Evolutionary conservation across 2,888 invertebrate genomes (phyloP).

Genomic region (Ochropleura leucogaster): DNA sequence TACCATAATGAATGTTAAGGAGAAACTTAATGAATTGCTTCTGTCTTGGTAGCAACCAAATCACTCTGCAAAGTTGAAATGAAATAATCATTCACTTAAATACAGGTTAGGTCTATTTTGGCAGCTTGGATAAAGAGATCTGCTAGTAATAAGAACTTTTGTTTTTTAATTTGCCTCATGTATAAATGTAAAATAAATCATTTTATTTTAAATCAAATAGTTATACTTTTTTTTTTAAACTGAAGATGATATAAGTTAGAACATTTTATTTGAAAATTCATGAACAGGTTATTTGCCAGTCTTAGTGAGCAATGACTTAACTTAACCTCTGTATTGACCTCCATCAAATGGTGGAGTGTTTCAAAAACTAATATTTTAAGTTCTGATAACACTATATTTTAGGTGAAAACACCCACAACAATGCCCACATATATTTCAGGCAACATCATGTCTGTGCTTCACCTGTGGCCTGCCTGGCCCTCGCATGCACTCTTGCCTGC

Average conservation of each 20-base stretch:
- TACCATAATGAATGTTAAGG: background rate
- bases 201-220: background rate
- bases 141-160: background rate
- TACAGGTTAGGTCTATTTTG: background rate
- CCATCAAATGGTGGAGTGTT: background rate
- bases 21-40: background rate
- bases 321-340: constrained; percentile 13
- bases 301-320: constrained; percentile 14
- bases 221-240: background rate
- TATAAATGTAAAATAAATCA: background rate
- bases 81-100: background rate
- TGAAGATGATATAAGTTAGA: background rate
- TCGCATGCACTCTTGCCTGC: constrained; percentile 95
- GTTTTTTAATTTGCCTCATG: background rate
- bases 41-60: background rate
- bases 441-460: constrained; percentile 95
- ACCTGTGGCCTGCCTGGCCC: constrained; percentile 94
- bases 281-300: constrained; percentile 29
- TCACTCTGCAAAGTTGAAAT: background rate
- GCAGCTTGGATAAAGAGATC: background rate
- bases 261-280: background rate
- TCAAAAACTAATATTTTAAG: constrained; percentile 15
- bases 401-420: constrained; percentile 43
- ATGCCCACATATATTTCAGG: constrained; percentile 86
- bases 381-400: constrained; percentile 25